Evolutionary conservation across 2,888 invertebrate genomes (phyloP), one percentile per base, ranked within the genome.

Genomic region (Autographa gamma): DNA sequence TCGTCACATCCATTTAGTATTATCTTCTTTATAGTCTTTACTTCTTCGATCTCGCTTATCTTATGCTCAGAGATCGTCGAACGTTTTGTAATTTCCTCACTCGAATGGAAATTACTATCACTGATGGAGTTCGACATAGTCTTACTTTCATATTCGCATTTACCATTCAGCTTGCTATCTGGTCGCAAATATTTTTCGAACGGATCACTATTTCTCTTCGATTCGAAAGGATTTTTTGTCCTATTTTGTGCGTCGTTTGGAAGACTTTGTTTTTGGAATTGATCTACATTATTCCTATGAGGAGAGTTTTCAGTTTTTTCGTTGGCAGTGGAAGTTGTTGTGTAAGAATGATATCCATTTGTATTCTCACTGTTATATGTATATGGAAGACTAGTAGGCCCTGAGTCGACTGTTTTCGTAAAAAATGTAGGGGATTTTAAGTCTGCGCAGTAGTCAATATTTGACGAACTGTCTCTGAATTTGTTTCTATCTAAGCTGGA

Each of bases 1-100:
- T 87, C 89, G 58, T 86, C 88, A 38, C 91, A 89, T 52, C 94
- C 95, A 79, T 95, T 96, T 5, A 95, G 81, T 41, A 93, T 83
- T 69, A 95, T 88, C 86, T 93, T 96, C 85, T 94, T 95, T 75
- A 93, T 93, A n/a, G 95, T 96, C 74, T 93, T 95, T 43, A 95
- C 91, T 90, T 96, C 95, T 88, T 96, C 94, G 11, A 92, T 86
- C 89, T 96, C 92, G 77, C 87, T 95, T 76, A 94, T 90, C 84
- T 93, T 91, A 74, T 93, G 92, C 81, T 96, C 95, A 18, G 92
- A 94, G 73, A 96, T 89, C 7, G 91, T 92, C 2, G 94, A 93
- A 69, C 91, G 90, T 74, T 93, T 92, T 59, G 86, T 90, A 66
- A 92, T 89, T 87, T 94, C 93, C 79, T 94, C 92, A 34, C 89